phyloP scores from a whole-genome alignment of 1,140 invertebrate genomes.

The Venustaconcha ellipsiformis region DNA sequence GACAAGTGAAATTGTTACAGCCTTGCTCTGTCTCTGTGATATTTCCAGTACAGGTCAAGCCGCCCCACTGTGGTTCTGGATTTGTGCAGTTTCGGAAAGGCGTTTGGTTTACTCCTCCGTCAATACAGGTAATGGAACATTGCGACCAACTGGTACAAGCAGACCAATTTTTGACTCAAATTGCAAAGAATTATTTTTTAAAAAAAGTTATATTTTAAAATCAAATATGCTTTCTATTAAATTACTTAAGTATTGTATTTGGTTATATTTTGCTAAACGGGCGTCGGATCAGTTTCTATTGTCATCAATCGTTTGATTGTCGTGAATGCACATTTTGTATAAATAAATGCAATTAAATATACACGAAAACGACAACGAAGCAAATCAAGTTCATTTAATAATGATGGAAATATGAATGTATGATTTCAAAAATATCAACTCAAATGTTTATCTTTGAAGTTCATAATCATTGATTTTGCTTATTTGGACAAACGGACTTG shows the following conservation, averaged over 20 bases:
- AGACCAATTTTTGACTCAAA: constrained; percentile 65
- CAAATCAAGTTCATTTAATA: too few species aligned
- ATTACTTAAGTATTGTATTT: constrained; percentile 74
- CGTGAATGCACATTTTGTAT: constrained; percentile 16
- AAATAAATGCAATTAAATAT: not conserved
- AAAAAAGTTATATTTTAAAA: not conserved
- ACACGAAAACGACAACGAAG: not conserved
- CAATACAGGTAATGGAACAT: constrained; percentile 67
- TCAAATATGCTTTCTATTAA: not conserved
- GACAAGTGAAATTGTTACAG: constrained; percentile 3
- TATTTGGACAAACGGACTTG: not conserved
- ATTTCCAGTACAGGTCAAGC: constrained; percentile 43
- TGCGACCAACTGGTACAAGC: constrained; percentile 69
- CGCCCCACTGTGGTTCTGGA: constrained; percentile 67
- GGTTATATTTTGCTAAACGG: constrained; percentile 57
- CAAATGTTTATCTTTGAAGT: not conserved
- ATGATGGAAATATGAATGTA: too few species aligned
- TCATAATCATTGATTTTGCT: not conserved
- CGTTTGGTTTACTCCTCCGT: constrained; percentile 75
- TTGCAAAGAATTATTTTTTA: not conserved
- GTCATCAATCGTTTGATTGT: constrained; percentile 6
- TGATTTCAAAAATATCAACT: not conserved
- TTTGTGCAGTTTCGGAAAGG: constrained; percentile 65
- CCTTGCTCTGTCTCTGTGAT: constrained; percentile 21
- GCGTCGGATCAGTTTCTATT: constrained; percentile 10